Conservation (phyloP, 64 coral and sea anemone genomes). For the Catalaphyllia jardinei region DNA sequence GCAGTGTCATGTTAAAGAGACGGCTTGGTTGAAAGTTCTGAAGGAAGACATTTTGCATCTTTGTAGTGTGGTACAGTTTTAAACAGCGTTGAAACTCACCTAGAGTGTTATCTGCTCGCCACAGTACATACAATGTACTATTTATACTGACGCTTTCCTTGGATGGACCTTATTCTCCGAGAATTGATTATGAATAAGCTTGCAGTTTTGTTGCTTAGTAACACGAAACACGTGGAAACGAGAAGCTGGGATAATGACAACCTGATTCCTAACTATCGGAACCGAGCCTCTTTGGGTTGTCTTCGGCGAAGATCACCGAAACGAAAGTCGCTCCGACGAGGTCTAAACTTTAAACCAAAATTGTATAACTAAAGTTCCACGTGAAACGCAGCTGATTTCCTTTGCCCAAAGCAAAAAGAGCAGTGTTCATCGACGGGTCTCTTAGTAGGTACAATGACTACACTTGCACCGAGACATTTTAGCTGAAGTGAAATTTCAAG, state of each 20-base stretch:
- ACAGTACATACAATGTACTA: too few species aligned
- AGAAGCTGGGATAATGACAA: neutral
- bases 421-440: too few species aligned
- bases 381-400: neutral
- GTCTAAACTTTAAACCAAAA: too few species aligned
- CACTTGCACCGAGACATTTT: too few species aligned
- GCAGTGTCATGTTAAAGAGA: conserved; percentile 11
- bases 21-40: neutral
- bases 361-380: too few species aligned
- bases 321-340: too few species aligned
- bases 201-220: neutral
- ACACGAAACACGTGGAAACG: neutral
- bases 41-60: conserved; percentile 7
- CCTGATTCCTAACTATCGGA: neutral
- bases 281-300: too few species aligned
- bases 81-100: neutral
- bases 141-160: too few species aligned
- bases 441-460: too few species aligned
- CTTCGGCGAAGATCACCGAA: too few species aligned
- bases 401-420: neutral
- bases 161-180: too few species aligned
- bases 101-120: neutral
- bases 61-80: neutral
- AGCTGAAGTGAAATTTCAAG: too few species aligned
- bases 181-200: neutral